Evolutionary conservation across 2,888 invertebrate genomes (phyloP), one percentile per base, ranked within the genome.

Genomic region (Epinotia brunnichana): DNA sequence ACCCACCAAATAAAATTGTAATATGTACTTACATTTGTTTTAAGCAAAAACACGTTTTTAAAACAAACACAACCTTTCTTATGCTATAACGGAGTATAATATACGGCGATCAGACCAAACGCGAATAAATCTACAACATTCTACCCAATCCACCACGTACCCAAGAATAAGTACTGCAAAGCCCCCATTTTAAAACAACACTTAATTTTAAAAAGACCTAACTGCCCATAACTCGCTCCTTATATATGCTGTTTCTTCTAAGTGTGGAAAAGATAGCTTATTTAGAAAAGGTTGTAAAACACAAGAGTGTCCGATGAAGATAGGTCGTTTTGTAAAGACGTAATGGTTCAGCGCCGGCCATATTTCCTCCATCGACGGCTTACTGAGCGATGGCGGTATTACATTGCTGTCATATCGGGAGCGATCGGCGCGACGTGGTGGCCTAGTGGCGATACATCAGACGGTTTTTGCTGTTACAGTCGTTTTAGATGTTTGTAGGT

Each of bases 351-450:
- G 87, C 84, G 79, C 83, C 78, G 76, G 83, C 89, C 84, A 90
- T 91, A 91, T 90, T 90, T 91, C 83, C 85, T 83, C 85, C 90
- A 90, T 90, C 88, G 66, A 66, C 90, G 83, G 87, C 87, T 90
- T 90, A 88, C 84, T 84, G 89, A 87, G 80, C 89, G 88, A 88
- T 85, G 86, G 54, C n/a, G 39, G 41, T 66, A 66, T 86, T 88
- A 90, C 86, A 85, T 87, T 84, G 85, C 82, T 84, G 88, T 90
- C 91, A 90, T 90, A 91, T 87, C 61, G 83, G 87, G 88, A 91
- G 82, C 86, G 87, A 91, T 90, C 85, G 90, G 80, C 76, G 76
- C 76, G 83, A 90, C 91, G 91, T 91, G 91, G 87, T 85, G 83
- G 79, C 81, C 78, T 77, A 77, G 81, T 79, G 75, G 74, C 68